Conservation (phyloP, 2,888 invertebrate genomes). For the Exocentrus adspersus region DNA sequence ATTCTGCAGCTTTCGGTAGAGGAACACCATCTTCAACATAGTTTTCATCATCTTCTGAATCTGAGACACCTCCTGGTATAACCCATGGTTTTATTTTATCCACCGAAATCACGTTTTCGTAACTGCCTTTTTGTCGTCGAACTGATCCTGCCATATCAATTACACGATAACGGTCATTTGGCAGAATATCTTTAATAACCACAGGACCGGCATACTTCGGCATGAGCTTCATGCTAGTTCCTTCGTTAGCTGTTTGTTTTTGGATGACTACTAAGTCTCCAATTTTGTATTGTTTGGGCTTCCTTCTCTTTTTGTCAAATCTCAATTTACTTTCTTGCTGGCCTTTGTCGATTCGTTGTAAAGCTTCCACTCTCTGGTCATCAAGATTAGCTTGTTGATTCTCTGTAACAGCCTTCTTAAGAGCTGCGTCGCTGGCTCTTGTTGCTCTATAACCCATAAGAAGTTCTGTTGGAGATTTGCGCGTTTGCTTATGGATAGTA, state of each 20-base stretch:
- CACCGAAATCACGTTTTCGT: constrained; percentile 31
- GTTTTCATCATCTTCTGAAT: constrained; percentile 23
- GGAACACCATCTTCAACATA: constrained; percentile 16
- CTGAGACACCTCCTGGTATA: constrained; percentile 28
- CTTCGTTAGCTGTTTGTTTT: constrained; percentile 14
- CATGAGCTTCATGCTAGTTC: constrained; percentile 28
- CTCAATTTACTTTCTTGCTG: constrained; percentile 24
- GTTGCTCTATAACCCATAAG: constrained; percentile 29
- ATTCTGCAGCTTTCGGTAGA: not conserved
- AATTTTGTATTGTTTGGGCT: constrained; percentile 26
- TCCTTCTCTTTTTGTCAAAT: constrained; percentile 30
- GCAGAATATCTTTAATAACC: constrained; percentile 17
- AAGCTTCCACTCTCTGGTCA: not conserved
- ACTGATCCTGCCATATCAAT: constrained; percentile 23
- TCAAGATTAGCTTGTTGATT: not conserved
- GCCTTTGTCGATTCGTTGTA: not conserved
- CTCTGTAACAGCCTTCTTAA: not conserved
- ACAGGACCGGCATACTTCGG: constrained; percentile 33
- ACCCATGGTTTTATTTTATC: constrained; percentile 32
- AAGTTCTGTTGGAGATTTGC: constrained; percentile 25
- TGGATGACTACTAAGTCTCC: constrained; percentile 34
- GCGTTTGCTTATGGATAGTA: constrained; percentile 33
- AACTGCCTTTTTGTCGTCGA: constrained; percentile 19
- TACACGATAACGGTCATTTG: constrained; percentile 25
- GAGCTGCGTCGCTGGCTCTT: constrained; percentile 10